These are phyloP conservation scores for Centrocercus urophasianus DNA, from an alignment of 2,113 vertebrate genomes.

Conservation along the genomic window DNA sequence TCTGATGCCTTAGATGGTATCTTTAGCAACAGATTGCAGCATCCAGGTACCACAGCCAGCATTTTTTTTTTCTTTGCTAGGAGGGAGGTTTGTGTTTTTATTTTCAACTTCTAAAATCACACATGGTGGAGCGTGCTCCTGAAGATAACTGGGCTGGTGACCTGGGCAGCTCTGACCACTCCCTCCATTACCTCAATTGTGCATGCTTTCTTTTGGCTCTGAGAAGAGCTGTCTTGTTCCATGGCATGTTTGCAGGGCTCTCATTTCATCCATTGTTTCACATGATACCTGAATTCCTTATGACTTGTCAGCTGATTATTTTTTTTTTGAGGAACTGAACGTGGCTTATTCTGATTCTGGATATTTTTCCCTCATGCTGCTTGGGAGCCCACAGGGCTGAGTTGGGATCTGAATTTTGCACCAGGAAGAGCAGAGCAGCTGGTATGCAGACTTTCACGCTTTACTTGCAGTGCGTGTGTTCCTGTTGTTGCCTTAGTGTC, in stretches of 20 bases:
- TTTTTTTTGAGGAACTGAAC: neutral
- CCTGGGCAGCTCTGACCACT: neutral
- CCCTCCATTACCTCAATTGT: neutral
- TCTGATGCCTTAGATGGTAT: neutral
- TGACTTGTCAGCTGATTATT: neutral
- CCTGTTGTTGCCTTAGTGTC: neutral
- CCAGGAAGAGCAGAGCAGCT: neutral
- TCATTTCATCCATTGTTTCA: neutral
- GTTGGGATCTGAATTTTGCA: neutral
- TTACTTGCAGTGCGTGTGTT: neutral
- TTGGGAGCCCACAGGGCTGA: neutral
- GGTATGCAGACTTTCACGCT: neutral
- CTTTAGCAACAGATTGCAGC: neutral
- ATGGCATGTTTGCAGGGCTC: neutral
- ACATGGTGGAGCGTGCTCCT: neutral
- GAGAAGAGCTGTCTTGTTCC: neutral
- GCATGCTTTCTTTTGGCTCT: neutral
- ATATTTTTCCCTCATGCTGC: neutral
- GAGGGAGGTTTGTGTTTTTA: neutral
- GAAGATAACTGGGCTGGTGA: neutral
- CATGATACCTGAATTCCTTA: neutral
- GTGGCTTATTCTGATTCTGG: neutral
- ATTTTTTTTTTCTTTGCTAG: neutral
- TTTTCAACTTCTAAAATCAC: neutral
- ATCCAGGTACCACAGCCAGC: neutral